phyloP scores from a whole-genome alignment of 2,797 vertebrate genomes.

The Cynopterus sphinx region DNA sequence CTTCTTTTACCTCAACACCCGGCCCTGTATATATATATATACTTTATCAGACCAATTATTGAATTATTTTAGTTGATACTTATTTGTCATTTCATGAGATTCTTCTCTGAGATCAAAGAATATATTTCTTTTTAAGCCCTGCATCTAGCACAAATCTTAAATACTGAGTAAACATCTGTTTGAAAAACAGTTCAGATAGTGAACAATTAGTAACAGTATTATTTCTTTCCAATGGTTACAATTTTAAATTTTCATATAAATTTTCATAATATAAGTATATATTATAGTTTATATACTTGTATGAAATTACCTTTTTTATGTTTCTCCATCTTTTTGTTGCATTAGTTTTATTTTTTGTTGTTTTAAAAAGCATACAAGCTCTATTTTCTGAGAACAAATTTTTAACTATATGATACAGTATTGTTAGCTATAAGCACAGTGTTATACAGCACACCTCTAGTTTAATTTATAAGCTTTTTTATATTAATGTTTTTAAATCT shows the following conservation, averaged over 20 bases:
- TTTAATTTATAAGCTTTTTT: not conserved
- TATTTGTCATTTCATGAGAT: not conserved
- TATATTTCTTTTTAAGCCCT: slow-evolving; percentile 4
- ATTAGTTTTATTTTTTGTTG: too few relatives aligned
- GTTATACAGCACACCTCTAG: not conserved
- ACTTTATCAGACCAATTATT: not conserved
- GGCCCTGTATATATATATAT: not conserved
- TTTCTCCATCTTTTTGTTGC: too few relatives aligned
- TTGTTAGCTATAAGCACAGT: too few relatives aligned
- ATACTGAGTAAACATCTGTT: not conserved
- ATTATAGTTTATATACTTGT: not conserved
- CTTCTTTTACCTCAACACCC: not conserved
- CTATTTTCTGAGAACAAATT: too few relatives aligned
- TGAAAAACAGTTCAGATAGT: not conserved
- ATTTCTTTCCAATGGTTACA: not conserved
- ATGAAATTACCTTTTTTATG: too few relatives aligned
- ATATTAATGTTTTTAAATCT: not conserved
- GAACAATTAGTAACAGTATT: not conserved
- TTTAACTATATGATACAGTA: too few relatives aligned
- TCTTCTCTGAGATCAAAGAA: not conserved
- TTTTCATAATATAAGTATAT: too few relatives aligned
- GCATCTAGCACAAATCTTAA: not conserved
- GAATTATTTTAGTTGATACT: not conserved
- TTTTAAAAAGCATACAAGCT: too few relatives aligned
- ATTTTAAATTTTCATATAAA: not conserved